phyloP scores from a whole-genome alignment of 2,113 vertebrate genomes.

The Fregata magnificens region DNA sequence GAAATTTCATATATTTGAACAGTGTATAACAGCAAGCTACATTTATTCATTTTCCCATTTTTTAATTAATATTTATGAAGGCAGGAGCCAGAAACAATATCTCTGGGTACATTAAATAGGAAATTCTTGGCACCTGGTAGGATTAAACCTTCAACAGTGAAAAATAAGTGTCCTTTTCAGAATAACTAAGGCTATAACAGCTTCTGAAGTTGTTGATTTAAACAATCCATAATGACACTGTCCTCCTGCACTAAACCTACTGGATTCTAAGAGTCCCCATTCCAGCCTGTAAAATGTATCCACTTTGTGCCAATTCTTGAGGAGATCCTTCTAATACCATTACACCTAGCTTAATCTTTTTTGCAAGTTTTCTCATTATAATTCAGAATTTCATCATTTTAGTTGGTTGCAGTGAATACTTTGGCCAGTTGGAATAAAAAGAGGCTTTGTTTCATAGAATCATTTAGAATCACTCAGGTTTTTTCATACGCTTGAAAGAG shows the following conservation, averaged over 20 bases:
- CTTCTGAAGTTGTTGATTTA: conserved; percentile 1
- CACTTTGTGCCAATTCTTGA: background rate
- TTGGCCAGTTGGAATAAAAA: background rate
- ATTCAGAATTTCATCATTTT: background rate
- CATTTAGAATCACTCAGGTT: background rate
- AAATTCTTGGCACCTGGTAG: background rate
- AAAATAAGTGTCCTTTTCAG: background rate
- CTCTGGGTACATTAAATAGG: background rate
- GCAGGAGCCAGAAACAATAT: background rate
- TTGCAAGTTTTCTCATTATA: background rate
- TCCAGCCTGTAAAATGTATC: background rate
- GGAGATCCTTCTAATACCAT: background rate
- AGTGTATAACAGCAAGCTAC: background rate
- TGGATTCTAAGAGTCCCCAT: background rate
- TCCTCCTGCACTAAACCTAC: background rate
- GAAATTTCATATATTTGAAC: background rate
- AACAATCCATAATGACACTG: background rate
- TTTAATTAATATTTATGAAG: background rate
- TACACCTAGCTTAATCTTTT: background rate
- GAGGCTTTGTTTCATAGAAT: background rate
- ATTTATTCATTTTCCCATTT: background rate
- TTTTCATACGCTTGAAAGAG: background rate
- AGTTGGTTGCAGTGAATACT: background rate
- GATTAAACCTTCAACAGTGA: background rate
- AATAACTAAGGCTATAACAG: background rate